Base-by-base conservation (phyloP, 2,888 invertebrate species). In the Notodonta dromedarius region DNA sequence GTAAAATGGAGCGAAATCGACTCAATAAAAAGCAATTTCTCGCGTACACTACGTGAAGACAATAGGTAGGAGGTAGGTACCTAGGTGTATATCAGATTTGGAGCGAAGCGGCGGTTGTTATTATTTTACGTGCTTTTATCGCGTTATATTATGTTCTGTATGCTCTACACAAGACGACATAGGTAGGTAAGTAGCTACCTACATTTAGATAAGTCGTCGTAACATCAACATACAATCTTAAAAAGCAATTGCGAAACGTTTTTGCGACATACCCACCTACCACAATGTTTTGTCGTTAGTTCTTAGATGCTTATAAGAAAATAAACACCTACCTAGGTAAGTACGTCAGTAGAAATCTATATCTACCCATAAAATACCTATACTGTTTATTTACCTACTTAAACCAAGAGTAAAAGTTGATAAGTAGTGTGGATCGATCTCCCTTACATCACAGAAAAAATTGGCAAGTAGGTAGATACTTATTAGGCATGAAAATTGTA, bases 101-200 rank as follows among this genome's bases (percentile, higher is more conserved):
- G 5, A 51, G 11, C 24, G 24, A 11, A 24, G 24, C 24, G 24
- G 24, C 24, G 35, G 51, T 55, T 51, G 46, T 59, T 58, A 53
- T 59, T 56, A 59, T 59, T 57, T 40, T 54, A 57, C 48, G 48
- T 54, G 52, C 53, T 52, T 14, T 42, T 56, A 12, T 56, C 32
- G 39, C 16, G 35, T 51, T 62, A n/a, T 52, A 62, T 56, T 24
- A 42, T 35, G 55, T 58, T 59, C 8, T 50, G 55, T 54, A 51
- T 61, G 39, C 24, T 24, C 13, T 53, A 14, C 51, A 16, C 4
- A 53, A 60, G 55, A 5, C 55, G 16, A 52, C 32, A 35, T 40
- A 48, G 2, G 24, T 24, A 24, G 24, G 24, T 24, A 24, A 24
- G 24, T 24, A 24, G 24, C 24, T 24, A 24, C 24, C 24, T 24